Evolutionary conservation across 2,797 vertebrate genomes (phyloP), one percentile per base, ranked within the genome.

Genomic region (Danio tinwini): DNA sequence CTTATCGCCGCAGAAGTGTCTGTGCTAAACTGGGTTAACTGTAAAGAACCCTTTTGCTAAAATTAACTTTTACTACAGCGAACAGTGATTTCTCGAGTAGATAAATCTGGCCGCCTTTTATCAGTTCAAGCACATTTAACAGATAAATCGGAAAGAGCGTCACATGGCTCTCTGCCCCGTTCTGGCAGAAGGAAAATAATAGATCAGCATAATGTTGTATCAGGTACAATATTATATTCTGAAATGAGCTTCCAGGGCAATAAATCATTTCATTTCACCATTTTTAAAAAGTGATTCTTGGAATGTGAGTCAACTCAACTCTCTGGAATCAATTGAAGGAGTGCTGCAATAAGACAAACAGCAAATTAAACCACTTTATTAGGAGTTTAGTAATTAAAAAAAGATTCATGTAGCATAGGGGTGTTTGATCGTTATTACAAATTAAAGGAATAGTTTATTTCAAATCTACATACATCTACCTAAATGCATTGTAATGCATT

Each of bases 91-190:
- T 71, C 45, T n/a, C 14, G 9, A 50, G 72, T 76, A 37, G 52
- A 44, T 70, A 59, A 69, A 71, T 72, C 77, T 39, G 59, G 74
- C 63, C 42, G 16, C 29, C 67, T 72, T 72, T 63, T 64, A 79
- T 79, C 52, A 37, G 72, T 80, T 83, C 78, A 72, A 72, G 16
- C 67, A 65, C 59, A 83, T 80, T 80, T 72, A 40, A 53, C 19
- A 65, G 73, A 80, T 76, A 80, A 67, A 76, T 72, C 77, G 47
- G 17, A 79, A 47, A 79, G 52, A 62, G 52, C n/a, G 40, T 42
- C 47, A 61, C 58, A 47, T 14, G 37, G 16, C 6, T 42, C 37
- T 37, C 47, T 16, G 17, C n/a, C 42, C 3, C 5, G 65, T 71
- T 71, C 40, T 74, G 55, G 42, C 65, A 64, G 59, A 74, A 65